Percentiles rank a stretch among this genome's conserved stretches.
Evolutionary conservation across 2,113 vertebrate species (phyloP).

Genomic region (Cervus canadensis): DNA sequence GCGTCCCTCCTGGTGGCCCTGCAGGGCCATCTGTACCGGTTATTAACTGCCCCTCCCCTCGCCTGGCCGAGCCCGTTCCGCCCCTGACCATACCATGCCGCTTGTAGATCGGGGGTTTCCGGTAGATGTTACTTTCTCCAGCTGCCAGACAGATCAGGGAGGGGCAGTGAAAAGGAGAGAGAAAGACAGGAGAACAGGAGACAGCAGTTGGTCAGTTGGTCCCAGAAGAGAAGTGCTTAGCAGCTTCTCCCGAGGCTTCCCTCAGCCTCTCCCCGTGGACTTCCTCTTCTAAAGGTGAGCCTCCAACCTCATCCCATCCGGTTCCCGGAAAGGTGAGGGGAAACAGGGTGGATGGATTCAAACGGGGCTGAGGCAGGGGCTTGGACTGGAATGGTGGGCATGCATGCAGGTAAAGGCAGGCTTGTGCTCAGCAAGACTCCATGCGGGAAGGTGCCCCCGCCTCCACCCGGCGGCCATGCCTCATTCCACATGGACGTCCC

Average conservation of each 20-base stretch:
- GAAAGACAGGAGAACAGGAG: conserved; percentile 38
- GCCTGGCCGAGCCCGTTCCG: background rate
- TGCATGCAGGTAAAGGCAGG: conserved; percentile 54
- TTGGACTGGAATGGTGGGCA: background rate
- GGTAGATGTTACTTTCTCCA: conserved; percentile 97
- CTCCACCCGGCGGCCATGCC: background rate
- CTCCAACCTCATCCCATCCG: background rate
- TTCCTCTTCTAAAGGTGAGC: conserved; percentile 12
- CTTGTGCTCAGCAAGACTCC: conserved; percentile 55
- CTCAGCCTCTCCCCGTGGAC: background rate
- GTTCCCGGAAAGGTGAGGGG: background rate
- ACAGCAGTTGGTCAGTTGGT: conserved; percentile 64
- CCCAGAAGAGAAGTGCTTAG: conserved; percentile 16
- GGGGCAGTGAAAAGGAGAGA: conserved; percentile 38
- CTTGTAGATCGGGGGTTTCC: conserved; percentile 98
- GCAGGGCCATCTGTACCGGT: background rate
- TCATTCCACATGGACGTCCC: background rate
- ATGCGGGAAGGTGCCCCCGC: conserved; percentile 38
- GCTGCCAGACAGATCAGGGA: conserved; percentile 81
- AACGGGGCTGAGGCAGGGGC: background rate
- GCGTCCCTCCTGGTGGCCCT: background rate
- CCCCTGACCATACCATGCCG: conserved; percentile 89
- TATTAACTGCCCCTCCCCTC: background rate
- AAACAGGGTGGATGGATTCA: background rate
- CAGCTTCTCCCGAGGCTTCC: background rate